Conservation (phyloP, 2,888 invertebrate species). For the Mongoloraphidia duomilia region DNA sequence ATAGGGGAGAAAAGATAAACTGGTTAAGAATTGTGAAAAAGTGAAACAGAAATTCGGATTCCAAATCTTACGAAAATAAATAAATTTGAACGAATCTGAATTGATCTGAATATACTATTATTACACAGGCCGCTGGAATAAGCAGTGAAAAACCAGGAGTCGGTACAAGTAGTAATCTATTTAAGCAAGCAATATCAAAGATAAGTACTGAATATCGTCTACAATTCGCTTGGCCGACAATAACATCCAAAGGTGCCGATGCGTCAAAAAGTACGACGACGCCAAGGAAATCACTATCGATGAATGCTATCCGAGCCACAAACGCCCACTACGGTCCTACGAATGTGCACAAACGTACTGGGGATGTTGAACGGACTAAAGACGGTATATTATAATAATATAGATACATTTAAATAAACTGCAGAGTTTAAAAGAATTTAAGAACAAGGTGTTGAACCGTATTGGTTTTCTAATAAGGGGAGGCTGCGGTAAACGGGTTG, state of each 20-base stretch:
- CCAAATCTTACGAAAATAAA: too few species aligned
- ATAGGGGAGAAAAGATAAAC: too few species aligned
- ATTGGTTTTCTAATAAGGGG: too few species aligned
- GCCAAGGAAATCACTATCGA: conserved; percentile 73
- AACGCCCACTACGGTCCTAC: conserved; percentile 23
- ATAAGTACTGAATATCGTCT: conserved; percentile 77
- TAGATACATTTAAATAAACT: too few species aligned
- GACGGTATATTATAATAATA: conserved; percentile 23
- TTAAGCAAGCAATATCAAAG: conserved; percentile 55
- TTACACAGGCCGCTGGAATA: background rate
- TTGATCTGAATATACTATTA: too few species aligned
- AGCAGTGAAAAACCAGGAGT: background rate
- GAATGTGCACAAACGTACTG: conserved; percentile 29
- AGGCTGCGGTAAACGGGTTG: too few species aligned
- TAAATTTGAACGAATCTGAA: too few species aligned
- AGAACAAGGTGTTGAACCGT: too few species aligned
- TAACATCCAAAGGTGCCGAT: conserved; percentile 31
- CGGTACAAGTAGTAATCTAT: conserved; percentile 27
- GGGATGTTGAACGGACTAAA: conserved; percentile 25
- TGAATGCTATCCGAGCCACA: conserved; percentile 66
- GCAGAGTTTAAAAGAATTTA: too few species aligned
- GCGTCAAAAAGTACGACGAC: conserved; percentile 32
- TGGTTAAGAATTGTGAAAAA: too few species aligned
- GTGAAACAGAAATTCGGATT: too few species aligned
- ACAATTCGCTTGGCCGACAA: conserved; percentile 76